Conservation (phyloP, 1,140 invertebrate genomes). For the Reticulitermes speratus region DNA sequence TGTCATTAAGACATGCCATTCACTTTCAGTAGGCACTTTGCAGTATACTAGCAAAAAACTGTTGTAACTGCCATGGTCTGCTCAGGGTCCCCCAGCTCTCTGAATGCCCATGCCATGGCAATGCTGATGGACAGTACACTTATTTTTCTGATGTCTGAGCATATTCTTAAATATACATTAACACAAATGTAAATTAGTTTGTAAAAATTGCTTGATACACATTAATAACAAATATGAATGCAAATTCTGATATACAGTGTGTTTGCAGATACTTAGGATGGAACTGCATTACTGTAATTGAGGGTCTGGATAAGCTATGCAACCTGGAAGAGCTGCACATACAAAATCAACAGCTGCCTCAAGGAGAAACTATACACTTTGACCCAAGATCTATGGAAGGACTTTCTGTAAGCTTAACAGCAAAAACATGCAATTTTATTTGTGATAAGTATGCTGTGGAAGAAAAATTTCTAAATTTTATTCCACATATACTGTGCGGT, state of each 20-base stretch:
- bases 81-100: too few relatives aligned
- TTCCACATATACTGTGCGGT: too few relatives aligned
- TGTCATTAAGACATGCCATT: too few relatives aligned
- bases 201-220: neutral
- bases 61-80: too few relatives aligned
- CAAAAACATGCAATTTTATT: too few relatives aligned
- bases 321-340: slow-evolving; percentile 65
- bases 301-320: slow-evolving; percentile 60
- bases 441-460: too few relatives aligned
- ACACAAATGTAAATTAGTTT: neutral
- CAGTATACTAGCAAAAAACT: too few relatives aligned
- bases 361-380: slow-evolving; percentile 61
- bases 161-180: neutral
- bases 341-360: slow-evolving; percentile 60
- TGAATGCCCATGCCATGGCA: too few relatives aligned
- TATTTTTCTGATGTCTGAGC: neutral
- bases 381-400: slow-evolving; percentile 59
- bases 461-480: too few relatives aligned
- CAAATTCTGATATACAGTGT: neutral
- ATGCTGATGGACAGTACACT: too few relatives aligned
- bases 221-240: neutral
- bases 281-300: slow-evolving; percentile 65
- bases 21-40: too few relatives aligned
- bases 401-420: slow-evolving; percentile 55
- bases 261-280: slow-evolving; percentile 60